Percentiles rank a stretch among this genome's conserved stretches.
Evolutionary conservation across 2,797 vertebrate genomes (phyloP).

Genomic region (Corythornis leucogaster): DNA sequence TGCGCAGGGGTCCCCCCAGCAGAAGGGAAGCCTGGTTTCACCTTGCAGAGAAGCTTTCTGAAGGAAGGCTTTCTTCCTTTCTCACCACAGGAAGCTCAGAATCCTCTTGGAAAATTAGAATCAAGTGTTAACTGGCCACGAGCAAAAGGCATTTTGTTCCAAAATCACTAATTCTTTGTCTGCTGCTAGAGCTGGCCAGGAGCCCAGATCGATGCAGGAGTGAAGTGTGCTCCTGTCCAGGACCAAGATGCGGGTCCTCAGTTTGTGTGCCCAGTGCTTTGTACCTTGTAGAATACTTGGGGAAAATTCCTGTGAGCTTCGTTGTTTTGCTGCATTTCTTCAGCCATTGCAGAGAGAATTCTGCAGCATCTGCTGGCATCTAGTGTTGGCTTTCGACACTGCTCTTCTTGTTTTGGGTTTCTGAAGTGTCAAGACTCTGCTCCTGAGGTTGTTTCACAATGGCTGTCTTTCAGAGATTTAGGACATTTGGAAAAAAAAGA

Average conservation of each 20-base stretch:
- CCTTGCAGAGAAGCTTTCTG: not conserved
- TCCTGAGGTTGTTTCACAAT: not conserved
- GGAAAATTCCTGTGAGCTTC: accelerated
- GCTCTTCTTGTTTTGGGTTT: not conserved
- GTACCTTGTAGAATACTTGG: not conserved
- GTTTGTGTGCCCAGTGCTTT: not conserved
- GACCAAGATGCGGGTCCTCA: accelerated
- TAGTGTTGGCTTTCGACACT: not conserved
- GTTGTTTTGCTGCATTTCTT: not conserved
- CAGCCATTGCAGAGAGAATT: accelerated
- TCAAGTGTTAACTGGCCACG: not conserved
- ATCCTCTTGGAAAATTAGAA: not conserved
- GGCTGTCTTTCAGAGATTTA: conserved; percentile 20
- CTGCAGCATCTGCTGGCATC: conserved; percentile 29
- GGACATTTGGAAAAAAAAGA: not conserved
- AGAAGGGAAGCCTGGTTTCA: not conserved
- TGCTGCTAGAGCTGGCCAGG: not conserved
- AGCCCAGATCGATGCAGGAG: not conserved
- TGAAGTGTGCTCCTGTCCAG: not conserved
- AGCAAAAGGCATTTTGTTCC: conserved; percentile 22
- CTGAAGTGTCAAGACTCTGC: not conserved
- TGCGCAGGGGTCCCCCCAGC: not conserved
- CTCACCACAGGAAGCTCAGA: not conserved
- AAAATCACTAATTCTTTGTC: not conserved
- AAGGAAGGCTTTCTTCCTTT: not conserved